Conservation (phyloP, 2,113 vertebrate genomes). For the Rutilus rutilus region DNA sequence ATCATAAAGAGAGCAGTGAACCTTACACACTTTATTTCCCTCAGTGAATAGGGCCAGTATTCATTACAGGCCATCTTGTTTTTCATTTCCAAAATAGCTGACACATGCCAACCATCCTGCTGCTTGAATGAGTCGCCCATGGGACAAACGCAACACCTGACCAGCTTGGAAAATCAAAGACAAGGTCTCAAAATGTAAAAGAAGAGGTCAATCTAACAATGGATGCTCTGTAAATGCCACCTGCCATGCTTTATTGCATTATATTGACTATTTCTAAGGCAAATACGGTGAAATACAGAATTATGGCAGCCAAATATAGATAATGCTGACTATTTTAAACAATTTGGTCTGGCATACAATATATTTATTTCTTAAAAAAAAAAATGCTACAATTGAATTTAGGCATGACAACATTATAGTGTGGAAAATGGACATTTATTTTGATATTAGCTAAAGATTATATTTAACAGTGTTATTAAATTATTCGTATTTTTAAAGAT, state of each 20-base stretch:
- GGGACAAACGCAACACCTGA: conserved; percentile 53
- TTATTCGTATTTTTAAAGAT: not conserved
- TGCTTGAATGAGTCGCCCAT: conserved; percentile 36
- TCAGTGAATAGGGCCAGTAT: conserved; percentile 40
- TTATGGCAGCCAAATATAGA: not conserved
- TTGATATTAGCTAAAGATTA: not conserved
- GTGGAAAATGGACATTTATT: not conserved
- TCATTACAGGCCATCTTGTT: conserved; percentile 50
- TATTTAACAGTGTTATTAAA: not conserved
- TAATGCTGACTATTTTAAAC: not conserved
- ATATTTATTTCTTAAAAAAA: too few species aligned
- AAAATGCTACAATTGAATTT: too few species aligned
- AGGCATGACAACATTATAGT: not conserved
- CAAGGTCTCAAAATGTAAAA: not conserved
- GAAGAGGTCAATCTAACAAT: conserved; percentile 3
- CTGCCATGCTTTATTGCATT: not conserved
- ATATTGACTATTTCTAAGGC: not conserved
- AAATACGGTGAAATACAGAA: not conserved
- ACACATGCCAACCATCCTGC: conserved; percentile 58
- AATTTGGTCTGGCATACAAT: not conserved
- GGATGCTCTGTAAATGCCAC: conserved; percentile 22
- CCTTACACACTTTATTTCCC: conserved; percentile 29
- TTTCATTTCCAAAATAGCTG: conserved; percentile 60
- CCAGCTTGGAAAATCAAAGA: conserved; percentile 51
- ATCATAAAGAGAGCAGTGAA: conserved; percentile 45